Percentiles rank a stretch among this genome's conserved stretches.
Evolutionary conservation across 2,797 vertebrate species (phyloP).

Genomic region (Carduelis carduelis): DNA sequence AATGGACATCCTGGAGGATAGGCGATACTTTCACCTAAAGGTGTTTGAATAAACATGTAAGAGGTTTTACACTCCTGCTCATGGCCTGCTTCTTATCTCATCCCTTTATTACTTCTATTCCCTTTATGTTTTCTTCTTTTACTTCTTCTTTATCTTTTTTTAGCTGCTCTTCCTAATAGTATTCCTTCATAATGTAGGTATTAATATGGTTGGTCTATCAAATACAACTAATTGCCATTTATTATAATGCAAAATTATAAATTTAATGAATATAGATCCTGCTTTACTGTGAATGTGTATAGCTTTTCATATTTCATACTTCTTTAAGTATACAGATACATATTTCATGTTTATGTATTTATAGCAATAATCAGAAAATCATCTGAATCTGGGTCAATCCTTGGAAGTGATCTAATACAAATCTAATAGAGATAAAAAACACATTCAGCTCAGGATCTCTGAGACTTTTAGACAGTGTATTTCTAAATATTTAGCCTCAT

Average conservation of each 20-base stretch:
- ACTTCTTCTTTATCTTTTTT: neutral
- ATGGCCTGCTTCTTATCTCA: neutral
- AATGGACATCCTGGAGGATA: neutral
- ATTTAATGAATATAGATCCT: neutral
- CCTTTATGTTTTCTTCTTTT: neutral
- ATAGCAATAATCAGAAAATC: neutral
- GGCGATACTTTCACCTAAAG: neutral
- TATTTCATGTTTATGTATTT: too few species aligned
- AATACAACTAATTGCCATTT: neutral
- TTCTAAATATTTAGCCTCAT: neutral
- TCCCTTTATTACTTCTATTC: neutral
- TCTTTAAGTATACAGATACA: neutral
- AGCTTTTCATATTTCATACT: neutral
- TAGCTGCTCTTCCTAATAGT: neutral
- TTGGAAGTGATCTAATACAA: neutral
- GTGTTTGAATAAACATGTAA: neutral
- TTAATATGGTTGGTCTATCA: neutral
- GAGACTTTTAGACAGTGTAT: neutral
- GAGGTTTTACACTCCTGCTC: neutral
- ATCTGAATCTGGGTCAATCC: neutral
- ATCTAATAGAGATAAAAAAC: neutral
- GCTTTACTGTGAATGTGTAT: neutral
- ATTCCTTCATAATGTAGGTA: neutral
- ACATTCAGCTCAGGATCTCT: neutral
- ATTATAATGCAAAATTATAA: neutral